A percentile compares a stretch with the other conserved stretches of the same genome.
phyloP scores from a whole-genome alignment of 2,888 invertebrate genomes.

The Cephus pygmeus region DNA sequence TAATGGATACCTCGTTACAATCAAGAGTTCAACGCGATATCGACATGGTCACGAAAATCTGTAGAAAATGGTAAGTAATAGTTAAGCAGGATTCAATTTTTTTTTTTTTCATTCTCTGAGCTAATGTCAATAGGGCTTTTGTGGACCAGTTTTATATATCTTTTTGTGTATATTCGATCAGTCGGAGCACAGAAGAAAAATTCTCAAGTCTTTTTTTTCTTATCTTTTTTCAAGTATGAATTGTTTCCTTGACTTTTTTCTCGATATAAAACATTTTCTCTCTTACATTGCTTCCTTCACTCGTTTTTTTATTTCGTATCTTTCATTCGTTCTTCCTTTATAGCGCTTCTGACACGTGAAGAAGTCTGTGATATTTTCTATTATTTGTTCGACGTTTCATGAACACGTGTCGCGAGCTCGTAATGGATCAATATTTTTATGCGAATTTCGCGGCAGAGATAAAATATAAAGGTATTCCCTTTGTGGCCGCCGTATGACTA shows the following conservation, averaged over 20 bases:
- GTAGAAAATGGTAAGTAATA: not conserved
- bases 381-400: not conserved
- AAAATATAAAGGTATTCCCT: not conserved
- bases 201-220: not conserved
- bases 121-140: not conserved
- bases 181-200: not conserved
- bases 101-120: not conserved
- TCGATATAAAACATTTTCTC: constrained; percentile 14
- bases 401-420: not conserved
- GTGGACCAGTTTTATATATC: not conserved
- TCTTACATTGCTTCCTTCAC: not conserved
- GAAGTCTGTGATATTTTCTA: not conserved
- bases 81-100: not conserved
- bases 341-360: constrained; percentile 1
- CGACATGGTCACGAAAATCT: not conserved
- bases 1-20: not conserved
- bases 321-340: constrained; percentile 10
- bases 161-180: not conserved
- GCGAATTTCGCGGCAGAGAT: not conserved
- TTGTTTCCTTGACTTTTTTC: constrained; percentile 9
- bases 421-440: not conserved
- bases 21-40: not conserved
- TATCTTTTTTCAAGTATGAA: constrained; percentile 1
- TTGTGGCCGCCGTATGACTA: not conserved
- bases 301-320: constrained; percentile 12